Evolutionary conservation across 2,113 vertebrate genomes (phyloP).

Genomic region (Piliocolobus tephrosceles): DNA sequence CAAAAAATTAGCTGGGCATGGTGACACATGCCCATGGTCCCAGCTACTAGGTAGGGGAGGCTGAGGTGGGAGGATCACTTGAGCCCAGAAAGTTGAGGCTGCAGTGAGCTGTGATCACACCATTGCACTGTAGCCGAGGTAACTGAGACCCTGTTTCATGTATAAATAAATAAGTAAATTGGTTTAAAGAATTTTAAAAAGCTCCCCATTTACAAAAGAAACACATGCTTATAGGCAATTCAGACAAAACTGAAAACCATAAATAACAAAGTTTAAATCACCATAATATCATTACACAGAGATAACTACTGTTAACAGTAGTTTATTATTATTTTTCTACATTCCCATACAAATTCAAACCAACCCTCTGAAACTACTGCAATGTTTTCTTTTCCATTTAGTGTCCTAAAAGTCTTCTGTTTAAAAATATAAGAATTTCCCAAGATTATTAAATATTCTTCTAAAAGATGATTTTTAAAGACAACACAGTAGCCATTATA

Average conservation of each 20-base stretch:
- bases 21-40: too few relatives aligned
- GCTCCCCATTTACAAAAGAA: not conserved
- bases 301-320: not conserved
- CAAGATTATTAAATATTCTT: not conserved
- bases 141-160: too few relatives aligned
- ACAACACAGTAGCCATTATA: not conserved
- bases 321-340: not conserved
- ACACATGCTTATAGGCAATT: not conserved
- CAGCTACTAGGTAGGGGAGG: too few relatives aligned
- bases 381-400: constrained; percentile 5
- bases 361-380: not conserved
- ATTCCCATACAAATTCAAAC: not conserved
- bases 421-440: constrained; percentile 9
- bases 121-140: too few relatives aligned
- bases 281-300: not conserved
- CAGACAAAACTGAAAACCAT: constrained; percentile 7
- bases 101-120: too few relatives aligned
- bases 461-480: not conserved
- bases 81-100: too few relatives aligned
- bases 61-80: too few relatives aligned
- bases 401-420: constrained; percentile 14
- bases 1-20: too few relatives aligned
- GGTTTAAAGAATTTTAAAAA: too few relatives aligned
- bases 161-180: too few relatives aligned
- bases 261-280: not conserved